These are phyloP conservation scores for Listronotus oregonensis DNA, from an alignment of 1,140 invertebrate genomes.

Conservation along the genomic window DNA sequence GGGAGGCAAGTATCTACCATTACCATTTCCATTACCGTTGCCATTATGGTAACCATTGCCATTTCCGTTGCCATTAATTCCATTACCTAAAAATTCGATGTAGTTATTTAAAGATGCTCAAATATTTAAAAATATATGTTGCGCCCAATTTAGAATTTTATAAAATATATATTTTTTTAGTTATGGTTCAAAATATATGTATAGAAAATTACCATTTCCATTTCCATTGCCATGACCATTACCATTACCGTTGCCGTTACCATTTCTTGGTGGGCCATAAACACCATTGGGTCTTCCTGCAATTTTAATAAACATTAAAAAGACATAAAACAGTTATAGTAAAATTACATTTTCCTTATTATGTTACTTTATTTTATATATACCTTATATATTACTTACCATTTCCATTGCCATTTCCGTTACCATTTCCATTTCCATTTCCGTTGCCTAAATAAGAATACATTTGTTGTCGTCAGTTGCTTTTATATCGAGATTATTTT, in stretches of 20 bases:
- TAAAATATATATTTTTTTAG: slow-evolving; percentile 36
- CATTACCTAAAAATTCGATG: slow-evolving; percentile 31
- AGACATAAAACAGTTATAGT: too few relatives aligned
- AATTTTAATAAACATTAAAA: too few relatives aligned
- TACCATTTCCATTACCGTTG: slow-evolving; percentile 23
- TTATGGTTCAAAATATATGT: too few relatives aligned
- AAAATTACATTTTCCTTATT: too few relatives aligned
- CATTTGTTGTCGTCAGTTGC: slow-evolving; percentile 12
- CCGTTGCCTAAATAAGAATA: not conserved
- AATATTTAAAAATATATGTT: too few relatives aligned
- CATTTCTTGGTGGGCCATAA: slow-evolving; percentile 28
- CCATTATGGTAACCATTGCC: slow-evolving; percentile 32
- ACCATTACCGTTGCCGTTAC: slow-evolving; percentile 42
- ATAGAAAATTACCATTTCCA: too few relatives aligned
- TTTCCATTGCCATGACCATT: slow-evolving; percentile 44
- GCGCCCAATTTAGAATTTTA: too few relatives aligned
- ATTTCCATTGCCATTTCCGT: slow-evolving; percentile 45
- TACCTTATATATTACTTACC: slow-evolving; percentile 17
- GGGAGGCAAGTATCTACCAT: slow-evolving; percentile 14
- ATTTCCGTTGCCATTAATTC: slow-evolving; percentile 35
- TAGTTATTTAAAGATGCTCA: too few relatives aligned
- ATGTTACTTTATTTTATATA: too few relatives aligned
- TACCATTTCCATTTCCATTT: slow-evolving; percentile 27
- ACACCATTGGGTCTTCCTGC: not conserved
- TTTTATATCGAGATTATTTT: too few relatives aligned